Evolutionary conservation across 2,113 vertebrate genomes (phyloP).

Genomic region (Rhinolophus ferrumequinum): DNA sequence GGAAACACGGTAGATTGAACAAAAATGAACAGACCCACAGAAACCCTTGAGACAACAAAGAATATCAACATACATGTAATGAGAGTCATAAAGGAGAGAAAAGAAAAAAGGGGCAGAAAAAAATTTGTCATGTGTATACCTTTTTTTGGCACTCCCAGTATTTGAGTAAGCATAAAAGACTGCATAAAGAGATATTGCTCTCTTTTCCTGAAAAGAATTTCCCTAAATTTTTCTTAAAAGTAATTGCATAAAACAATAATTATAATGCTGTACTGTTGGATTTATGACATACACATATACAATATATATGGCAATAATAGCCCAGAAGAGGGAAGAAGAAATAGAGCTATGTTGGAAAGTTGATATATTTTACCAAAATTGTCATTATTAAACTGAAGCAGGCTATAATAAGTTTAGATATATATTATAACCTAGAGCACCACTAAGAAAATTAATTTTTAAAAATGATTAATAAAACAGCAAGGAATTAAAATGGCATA

Average conservation of each 20-base stretch:
- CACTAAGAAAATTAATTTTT: not conserved
- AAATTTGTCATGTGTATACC: not conserved
- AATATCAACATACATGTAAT: not conserved
- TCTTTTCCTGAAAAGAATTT: not conserved
- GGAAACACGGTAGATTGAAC: not conserved
- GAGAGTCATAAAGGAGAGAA: not conserved
- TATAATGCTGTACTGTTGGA: not conserved
- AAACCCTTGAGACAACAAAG: not conserved
- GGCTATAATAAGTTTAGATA: not conserved
- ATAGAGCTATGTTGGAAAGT: not conserved
- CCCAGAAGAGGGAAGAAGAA: not conserved
- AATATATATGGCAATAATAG: not conserved
- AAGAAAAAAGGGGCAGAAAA: not conserved
- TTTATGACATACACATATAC: not conserved
- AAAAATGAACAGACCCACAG: not conserved
- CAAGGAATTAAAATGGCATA: not conserved
- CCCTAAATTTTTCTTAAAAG: not conserved
- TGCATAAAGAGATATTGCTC: not conserved
- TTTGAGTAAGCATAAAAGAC: not conserved
- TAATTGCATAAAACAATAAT: not conserved
- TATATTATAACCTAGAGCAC: not conserved
- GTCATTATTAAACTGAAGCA: not conserved
- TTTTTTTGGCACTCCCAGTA: too few relatives aligned
- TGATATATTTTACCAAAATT: conserved; percentile 23
- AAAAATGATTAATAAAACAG: not conserved